phyloP scores from a whole-genome alignment of 2,888 invertebrate species.

The Halictus ligatus region DNA sequence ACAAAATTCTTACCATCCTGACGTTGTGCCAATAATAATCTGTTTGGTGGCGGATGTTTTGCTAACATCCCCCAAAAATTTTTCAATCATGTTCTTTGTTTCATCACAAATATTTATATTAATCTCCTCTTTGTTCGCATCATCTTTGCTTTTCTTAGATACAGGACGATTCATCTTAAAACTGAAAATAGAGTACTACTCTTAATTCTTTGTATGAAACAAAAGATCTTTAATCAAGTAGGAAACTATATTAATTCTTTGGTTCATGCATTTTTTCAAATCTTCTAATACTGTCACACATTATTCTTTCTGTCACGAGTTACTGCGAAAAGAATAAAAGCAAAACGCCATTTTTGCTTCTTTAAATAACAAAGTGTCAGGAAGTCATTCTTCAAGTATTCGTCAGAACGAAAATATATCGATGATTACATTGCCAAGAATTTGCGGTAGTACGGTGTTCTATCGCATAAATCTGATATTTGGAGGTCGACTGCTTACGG shows the following conservation, averaged over 20 bases:
- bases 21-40: slow-evolving; percentile 92
- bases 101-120: slow-evolving; percentile 86
- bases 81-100: slow-evolving; percentile 90
- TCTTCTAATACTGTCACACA: neutral
- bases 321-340: neutral
- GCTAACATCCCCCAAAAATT: slow-evolving; percentile 92
- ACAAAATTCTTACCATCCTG: slow-evolving; percentile 91
- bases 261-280: neutral
- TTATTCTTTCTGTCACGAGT: neutral
- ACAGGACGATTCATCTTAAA: slow-evolving; percentile 78
- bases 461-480: slow-evolving; percentile 1
- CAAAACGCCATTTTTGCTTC: slow-evolving; percentile 36
- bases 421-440: slow-evolving; percentile 59
- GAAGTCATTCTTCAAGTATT: slow-evolving; percentile 38
- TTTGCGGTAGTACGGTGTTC: slow-evolving; percentile 1
- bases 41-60: slow-evolving; percentile 95
- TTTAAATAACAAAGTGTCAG: slow-evolving; percentile 44
- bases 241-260: neutral
- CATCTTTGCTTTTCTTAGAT: slow-evolving; percentile 78
- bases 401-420: slow-evolving; percentile 63
- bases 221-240: neutral
- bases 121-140: slow-evolving; percentile 84
- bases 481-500: neutral
- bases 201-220: neutral
- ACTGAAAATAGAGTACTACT: slow-evolving; percentile 54